phyloP scores from a whole-genome alignment of 2,113 vertebrate genomes.

The Sinocyclocheilus anshuiensis region DNA sequence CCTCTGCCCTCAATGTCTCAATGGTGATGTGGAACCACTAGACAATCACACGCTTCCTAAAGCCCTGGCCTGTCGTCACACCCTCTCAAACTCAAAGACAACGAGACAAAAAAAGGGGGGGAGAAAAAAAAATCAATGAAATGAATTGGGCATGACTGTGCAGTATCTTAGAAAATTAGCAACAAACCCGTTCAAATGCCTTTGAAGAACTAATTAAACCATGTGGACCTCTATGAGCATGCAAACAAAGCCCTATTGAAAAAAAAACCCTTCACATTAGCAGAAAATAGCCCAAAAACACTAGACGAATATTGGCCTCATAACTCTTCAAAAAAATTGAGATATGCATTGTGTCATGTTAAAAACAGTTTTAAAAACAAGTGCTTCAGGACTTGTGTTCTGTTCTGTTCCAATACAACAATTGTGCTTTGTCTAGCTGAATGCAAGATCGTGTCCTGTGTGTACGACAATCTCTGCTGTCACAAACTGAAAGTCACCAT shows the following conservation, averaged over 20 bases:
- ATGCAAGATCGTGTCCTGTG: neutral
- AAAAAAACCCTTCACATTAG: neutral
- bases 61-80: slow-evolving; percentile 16
- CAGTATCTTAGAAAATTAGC: slow-evolving; percentile 12
- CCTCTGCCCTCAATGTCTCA: slow-evolving; percentile 26
- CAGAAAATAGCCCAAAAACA: neutral
- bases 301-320: neutral
- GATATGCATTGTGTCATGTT: no score
- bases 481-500: neutral
- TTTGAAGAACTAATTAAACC: neutral
- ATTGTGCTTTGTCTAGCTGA: neutral
- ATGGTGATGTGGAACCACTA: slow-evolving; percentile 16
- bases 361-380: neutral
- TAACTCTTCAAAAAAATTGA: neutral
- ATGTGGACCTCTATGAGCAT: neutral
- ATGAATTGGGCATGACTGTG: slow-evolving; percentile 36
- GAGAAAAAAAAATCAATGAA: slow-evolving; percentile 24
- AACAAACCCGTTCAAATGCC: neutral
- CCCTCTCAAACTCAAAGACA: slow-evolving; percentile 35
- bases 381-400: neutral
- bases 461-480: neutral
- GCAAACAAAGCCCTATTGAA: neutral
- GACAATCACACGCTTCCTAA: neutral
- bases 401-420: neutral
- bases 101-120: neutral